Evolutionary conservation across 2,113 vertebrate species (phyloP), one percentile per base, ranked within the genome.

Genomic region (Dipodomys ordii): DNA sequence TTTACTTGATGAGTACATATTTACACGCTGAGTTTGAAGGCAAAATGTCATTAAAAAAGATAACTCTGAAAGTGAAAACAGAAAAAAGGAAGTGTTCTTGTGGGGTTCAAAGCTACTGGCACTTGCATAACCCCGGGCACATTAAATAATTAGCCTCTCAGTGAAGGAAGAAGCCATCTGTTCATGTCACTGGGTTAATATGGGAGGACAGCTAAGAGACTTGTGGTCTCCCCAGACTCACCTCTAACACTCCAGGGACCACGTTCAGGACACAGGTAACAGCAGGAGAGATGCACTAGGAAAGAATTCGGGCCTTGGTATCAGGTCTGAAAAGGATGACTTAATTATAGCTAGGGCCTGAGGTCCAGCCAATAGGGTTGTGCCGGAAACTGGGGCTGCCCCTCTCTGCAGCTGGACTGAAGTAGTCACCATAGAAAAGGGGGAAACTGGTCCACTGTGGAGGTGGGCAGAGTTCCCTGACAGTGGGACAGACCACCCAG

Each of bases 51-150:
- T 69, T 13, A 0, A 39, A n/a, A 80, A 85, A 46, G 69, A 79
- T 57, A 18, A 68, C 30, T n/a, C 62, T 82, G 57, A 92, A 91
- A 90, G 72, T 76, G 74, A 88, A 90, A 96, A 87, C 22, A 78
- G 19, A n/a, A 82, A 82, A 84, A 12, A 53, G 49, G 49, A 53
- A 53, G 49, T 12, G 49, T 53, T 53, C 49, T 53, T 53, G 12
- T 9, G 49, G 49, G 49, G 8, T 53, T 53, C 49, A 44, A 49
- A 92, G 39, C 67, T n/a, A 82, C 18, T 79, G 11, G 86, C 35
- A n/a, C 76, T 68, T 85, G n/a, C 74, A 19, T 81, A 71, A 87
- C 7, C 80, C 25, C 7, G 81, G 85, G 5, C 27, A 82, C 28
- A 25, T 18, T 78, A 67, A 71, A 77, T 78, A 67, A 16, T 27